Percentiles rank a stretch among this genome's conserved stretches.
Conservation (phyloP, 1,140 invertebrate genomes). For the Dryas iulia region DNA sequence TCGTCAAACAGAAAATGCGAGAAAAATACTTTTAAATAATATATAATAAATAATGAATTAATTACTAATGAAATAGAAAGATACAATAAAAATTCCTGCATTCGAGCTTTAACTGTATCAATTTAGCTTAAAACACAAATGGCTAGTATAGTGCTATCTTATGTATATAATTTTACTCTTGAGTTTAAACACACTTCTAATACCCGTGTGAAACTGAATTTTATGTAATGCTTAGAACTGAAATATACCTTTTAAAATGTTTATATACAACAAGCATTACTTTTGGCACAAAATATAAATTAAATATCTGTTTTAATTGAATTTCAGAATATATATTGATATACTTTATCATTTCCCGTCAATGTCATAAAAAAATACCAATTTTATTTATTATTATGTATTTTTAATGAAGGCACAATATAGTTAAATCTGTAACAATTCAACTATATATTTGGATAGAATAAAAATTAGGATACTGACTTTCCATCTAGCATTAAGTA, state of each 20-base stretch:
- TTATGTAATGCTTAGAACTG: background rate
- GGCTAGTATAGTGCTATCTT: conserved; percentile 4
- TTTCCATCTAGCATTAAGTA: background rate
- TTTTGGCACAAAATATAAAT: conserved; percentile 26
- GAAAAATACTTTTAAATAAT: too few relatives aligned
- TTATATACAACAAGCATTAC: conserved; percentile 10
- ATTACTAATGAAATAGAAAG: background rate
- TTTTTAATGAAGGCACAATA: background rate
- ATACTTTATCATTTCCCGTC: background rate
- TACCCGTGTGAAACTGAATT: conserved; percentile 1
- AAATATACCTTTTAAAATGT: background rate
- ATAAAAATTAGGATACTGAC: background rate
- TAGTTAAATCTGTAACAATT: conserved; percentile 3
- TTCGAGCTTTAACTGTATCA: conserved; percentile 1
- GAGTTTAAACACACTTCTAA: background rate
- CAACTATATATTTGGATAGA: background rate
- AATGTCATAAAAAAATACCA: background rate
- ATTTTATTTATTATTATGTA: background rate
- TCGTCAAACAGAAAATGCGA: background rate
- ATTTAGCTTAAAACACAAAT: background rate
- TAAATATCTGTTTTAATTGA: background rate
- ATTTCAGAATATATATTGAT: background rate
- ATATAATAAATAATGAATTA: background rate
- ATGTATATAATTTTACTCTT: background rate
- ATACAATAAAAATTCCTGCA: background rate